These are phyloP conservation scores for Paradoxurus hermaphroditus DNA, from an alignment of 2,113 vertebrate species.

Conservation along the genomic window DNA sequence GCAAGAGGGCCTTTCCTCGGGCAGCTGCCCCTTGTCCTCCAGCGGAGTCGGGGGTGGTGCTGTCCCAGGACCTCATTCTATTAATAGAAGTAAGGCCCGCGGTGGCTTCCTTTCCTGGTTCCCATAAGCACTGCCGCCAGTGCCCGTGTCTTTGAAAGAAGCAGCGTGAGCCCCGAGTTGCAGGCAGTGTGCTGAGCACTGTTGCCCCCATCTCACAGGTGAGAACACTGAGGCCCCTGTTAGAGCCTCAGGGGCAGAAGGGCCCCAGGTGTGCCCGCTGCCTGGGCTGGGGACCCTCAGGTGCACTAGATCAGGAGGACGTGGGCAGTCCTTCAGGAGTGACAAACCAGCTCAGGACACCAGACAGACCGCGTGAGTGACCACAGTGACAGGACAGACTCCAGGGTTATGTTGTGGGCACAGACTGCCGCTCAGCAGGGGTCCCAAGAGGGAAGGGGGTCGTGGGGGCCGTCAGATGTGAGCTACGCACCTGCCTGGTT, in stretches of 20 bases:
- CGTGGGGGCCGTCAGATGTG: accelerated
- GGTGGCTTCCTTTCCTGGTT: accelerated
- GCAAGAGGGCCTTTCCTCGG: neutral
- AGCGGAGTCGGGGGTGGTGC: neutral
- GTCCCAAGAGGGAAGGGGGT: neutral
- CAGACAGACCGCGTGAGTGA: neutral
- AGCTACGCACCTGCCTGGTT: neutral
- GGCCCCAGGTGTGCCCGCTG: neutral
- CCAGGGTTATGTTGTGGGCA: neutral
- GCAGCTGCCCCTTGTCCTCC: neutral
- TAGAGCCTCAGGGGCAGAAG: too few species aligned
- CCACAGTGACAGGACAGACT: neutral
- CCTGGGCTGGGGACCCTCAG: neutral
- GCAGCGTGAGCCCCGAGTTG: accelerated
- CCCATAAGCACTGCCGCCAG: neutral
- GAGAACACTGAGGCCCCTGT: neutral
- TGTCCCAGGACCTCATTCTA: neutral
- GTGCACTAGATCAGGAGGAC: neutral
- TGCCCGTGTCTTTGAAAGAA: neutral
- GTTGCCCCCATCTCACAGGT: neutral
- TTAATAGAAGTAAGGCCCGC: neutral
- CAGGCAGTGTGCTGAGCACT: accelerated
- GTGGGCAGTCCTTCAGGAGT: neutral
- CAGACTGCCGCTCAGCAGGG: neutral
- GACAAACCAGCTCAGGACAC: neutral